Base-by-base conservation (phyloP, 2,888 invertebrate species). In the Sympetrum striolatum region DNA sequence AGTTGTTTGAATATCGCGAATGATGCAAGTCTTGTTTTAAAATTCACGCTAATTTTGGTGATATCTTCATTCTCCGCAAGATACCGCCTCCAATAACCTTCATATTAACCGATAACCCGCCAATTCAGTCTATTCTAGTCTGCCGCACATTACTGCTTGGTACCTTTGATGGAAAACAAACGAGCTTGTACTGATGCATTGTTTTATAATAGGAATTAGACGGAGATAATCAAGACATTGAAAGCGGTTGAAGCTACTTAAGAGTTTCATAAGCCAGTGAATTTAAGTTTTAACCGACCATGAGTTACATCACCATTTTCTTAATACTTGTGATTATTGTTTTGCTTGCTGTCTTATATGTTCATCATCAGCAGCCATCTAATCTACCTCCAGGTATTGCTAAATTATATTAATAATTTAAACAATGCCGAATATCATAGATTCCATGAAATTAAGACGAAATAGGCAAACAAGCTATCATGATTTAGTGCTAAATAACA, bases 291-390 rank as follows among this genome's bases (percentile, higher is more conserved):
- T 73, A 73, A 37, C 35, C 5, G 15, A 37, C 31, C 12, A 86
- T 86, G 86, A n/a, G 58, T 31, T 86, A 18, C 12, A 60, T 86
- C 4, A 86, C 86, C 6, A 3, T 14, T 48, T 12, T 35, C 37
- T 86, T 86, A 60, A 22, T 60, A 18, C n/a, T 60, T 86, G 35
- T 60, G 37, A 37, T 86, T 12, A 10, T 86, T 3, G 35, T 86
- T 22, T 12, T 64, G 18, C 37, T 86, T 22, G 58, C 31, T 37
- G 53, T 86, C 22, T 37, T 86, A 53, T 93, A 93, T 93, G 92
- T 93, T 93, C 91, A 91, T 53, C 64, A 37, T 25, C 25, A 79
- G 15, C 90, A 86, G 53, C 91, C 91, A 2, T n/a, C 35, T 12
- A 91, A 91, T 82, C 91, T 91, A 48, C 91, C 91, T n/a, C 91